Evolutionary conservation across 2,113 vertebrate genomes (phyloP), one percentile per base, ranked within the genome.

Genomic region (Greenwoodochromis staneri): DNA sequence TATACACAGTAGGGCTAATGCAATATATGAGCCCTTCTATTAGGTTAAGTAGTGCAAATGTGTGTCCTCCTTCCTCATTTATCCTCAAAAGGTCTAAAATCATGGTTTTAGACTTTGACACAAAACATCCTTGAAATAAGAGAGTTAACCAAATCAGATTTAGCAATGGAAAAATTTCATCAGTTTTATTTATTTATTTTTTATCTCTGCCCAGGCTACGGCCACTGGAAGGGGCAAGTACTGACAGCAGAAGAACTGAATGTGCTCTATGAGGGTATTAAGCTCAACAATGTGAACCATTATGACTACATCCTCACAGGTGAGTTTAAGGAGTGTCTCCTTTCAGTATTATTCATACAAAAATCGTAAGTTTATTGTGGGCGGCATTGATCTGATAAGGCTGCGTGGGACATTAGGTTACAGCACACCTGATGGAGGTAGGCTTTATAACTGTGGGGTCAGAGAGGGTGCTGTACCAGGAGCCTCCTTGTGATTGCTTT

Each of bases 301-400:
- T 99, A 99, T 21, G 98, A 99, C 95, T 99, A 99, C 47, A 98
- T 99, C 38, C 97, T 99, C 90, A 99, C 98, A 61, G 98, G 98
- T 99, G 84, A 94, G 93, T 88, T 38, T 8, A 19, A 31, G 9
- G 49, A 80, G 7, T 31, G 19, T 10, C 2, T 71, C 13, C 6
- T 17, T 55, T 9, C 24, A 29, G 11, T 38, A 38, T 69, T 47
- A 47, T 29, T 38, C 8, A 38, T 42, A 45, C 69, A 73, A 45
- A 6, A 45, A 9, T 45, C 8, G 10, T 17, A 27, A 1, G 0
- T 78, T 31, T 13, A n/a, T 9, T 51, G 45, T 49, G 7, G 71
- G 3, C 3, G 16, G 16, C 27, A 4, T 3, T 78, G 27, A 78
- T 49, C 42, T 13, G 47, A 49, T 78, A 34, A 78, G 16, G 27